These are phyloP conservation scores for Cygnus atratus DNA, from an alignment of 2,113 vertebrate genomes.

Conservation along the genomic window DNA sequence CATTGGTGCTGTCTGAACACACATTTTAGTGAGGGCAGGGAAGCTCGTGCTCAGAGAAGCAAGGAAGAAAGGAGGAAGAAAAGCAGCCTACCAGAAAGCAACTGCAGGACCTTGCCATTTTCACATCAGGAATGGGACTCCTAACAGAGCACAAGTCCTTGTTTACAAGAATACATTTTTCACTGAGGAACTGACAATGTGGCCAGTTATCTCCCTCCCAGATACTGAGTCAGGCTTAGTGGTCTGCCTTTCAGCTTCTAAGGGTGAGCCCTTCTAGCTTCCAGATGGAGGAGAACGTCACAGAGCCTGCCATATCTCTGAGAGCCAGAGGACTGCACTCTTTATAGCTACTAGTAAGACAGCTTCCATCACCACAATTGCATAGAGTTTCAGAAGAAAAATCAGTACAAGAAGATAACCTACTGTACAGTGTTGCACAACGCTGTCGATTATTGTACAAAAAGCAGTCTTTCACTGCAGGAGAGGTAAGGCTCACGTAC, in stretches of 20 bases:
- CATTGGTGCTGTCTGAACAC: neutral
- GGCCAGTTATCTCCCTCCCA: neutral
- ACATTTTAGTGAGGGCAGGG: neutral
- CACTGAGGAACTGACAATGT: neutral
- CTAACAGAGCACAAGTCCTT: neutral
- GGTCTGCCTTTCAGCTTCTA: neutral
- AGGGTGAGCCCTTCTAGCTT: neutral
- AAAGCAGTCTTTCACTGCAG: neutral
- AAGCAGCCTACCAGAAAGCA: neutral
- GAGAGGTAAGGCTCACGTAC: constrained; percentile 56
- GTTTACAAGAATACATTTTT: neutral
- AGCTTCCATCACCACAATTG: neutral
- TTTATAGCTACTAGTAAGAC: neutral
- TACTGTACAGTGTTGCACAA: neutral
- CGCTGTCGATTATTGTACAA: accelerated
- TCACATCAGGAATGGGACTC: neutral
- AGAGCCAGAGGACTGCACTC: neutral
- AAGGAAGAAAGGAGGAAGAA: neutral
- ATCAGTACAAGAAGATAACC: neutral
- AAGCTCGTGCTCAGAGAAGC: neutral
- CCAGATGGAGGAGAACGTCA: neutral
- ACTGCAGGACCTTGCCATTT: neutral
- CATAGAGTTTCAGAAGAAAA: neutral
- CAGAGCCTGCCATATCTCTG: neutral
- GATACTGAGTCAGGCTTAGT: neutral